Conservation (phyloP, 2,113 vertebrate genomes). For the Nansenia antarctica region DNA sequence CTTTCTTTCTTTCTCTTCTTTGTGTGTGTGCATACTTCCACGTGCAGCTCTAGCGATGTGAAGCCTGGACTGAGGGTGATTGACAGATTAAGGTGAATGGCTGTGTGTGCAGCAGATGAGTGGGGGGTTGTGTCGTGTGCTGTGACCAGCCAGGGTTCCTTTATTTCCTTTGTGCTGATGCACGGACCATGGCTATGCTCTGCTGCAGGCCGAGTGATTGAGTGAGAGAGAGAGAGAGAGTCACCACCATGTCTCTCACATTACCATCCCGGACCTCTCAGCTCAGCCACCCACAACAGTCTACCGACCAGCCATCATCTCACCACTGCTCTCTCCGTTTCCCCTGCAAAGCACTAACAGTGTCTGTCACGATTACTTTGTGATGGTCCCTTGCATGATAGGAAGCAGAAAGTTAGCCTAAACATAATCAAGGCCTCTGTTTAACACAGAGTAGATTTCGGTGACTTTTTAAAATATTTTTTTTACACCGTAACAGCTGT, state of each 20-base stretch:
- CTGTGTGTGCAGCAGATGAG: constrained; percentile 6
- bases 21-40: constrained; percentile 8
- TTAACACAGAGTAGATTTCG: too few relatives aligned
- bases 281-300: not conserved
- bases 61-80: constrained; percentile 11
- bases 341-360: not conserved
- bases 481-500: too few relatives aligned
- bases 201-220: not conserved
- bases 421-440: not conserved
- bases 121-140: not conserved
- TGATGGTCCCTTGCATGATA: not conserved
- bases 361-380: not conserved
- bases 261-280: not conserved
- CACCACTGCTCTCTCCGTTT: not conserved
- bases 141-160: not conserved
- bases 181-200: constrained; percentile 5
- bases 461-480: too few relatives aligned
- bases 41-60: constrained; percentile 2
- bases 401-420: not conserved
- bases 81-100: constrained; percentile 7
- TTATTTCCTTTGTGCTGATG: constrained; percentile 4
- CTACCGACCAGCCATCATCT: not conserved
- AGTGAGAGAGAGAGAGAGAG: too few relatives aligned
- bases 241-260: not conserved
- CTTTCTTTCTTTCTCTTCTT: not conserved